A percentile compares a stretch with the other conserved stretches of the same genome.
Evolutionary conservation across 2,797 vertebrate species (phyloP).

Genomic region (Sarcoramphus papa): DNA sequence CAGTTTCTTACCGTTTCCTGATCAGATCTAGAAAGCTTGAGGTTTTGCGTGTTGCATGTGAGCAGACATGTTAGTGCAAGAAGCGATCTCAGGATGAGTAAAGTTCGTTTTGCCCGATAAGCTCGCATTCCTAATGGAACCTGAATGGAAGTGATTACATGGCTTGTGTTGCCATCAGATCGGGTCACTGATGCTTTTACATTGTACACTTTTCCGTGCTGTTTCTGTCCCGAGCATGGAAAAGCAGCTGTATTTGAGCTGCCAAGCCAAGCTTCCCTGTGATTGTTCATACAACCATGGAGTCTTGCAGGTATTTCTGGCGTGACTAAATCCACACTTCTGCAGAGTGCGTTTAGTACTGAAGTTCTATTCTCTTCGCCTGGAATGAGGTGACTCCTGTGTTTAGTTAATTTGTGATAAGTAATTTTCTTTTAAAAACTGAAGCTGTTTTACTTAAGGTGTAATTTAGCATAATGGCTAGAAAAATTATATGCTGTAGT

Average conservation of each 20-base stretch:
- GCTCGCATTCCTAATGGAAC: accelerated
- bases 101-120: not conserved
- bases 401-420: not conserved
- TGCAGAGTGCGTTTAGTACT: not conserved
- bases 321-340: accelerated
- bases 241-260: not conserved
- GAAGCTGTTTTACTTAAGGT: not conserved
- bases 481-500: accelerated
- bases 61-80: not conserved
- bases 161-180: not conserved
- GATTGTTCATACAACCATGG: accelerated
- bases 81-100: not conserved
- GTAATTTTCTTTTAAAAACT: not conserved
- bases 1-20: not conserved
- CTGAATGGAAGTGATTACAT: not conserved
- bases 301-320: not conserved
- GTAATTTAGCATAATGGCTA: not conserved
- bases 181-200: not conserved
- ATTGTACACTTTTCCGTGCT: accelerated
- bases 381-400: not conserved
- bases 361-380: not conserved
- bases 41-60: not conserved
- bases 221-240: not conserved
- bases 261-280: not conserved
- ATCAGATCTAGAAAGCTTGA: not conserved